Percentiles rank a stretch among this genome's conserved stretches.
Conservation (phyloP, 2,888 invertebrate species). For the Dicranocentrus wangi region DNA sequence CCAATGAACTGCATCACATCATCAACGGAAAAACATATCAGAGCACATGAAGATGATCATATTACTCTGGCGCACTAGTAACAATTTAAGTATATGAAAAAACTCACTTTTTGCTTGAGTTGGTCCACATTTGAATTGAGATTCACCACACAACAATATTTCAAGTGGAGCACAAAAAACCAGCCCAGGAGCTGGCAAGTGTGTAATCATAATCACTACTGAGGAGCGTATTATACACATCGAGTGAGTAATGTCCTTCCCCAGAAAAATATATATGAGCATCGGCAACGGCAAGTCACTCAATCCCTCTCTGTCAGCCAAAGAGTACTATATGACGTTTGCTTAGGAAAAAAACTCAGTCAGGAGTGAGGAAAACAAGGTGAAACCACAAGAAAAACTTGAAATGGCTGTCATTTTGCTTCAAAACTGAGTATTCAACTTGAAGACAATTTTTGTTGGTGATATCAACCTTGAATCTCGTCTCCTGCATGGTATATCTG, state of each 20-base stretch:
- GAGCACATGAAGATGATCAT: conserved; percentile 6
- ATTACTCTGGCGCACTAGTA: no score
- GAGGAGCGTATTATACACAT: background rate
- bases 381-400: conserved; percentile 47
- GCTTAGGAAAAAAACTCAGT: no score
- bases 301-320: background rate
- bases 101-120: conserved; percentile 46
- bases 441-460: no score
- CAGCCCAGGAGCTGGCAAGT: background rate
- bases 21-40: conserved; percentile 15
- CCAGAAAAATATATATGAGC: background rate
- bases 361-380: conserved; percentile 14
- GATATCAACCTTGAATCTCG: no score
- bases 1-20: conserved; percentile 52
- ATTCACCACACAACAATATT: conserved; percentile 28
- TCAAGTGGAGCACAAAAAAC: background rate
- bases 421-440: no score
- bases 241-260: conserved; percentile 47
- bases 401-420: no score
- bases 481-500: background rate
- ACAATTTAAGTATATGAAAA: background rate
- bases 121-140: conserved; percentile 33
- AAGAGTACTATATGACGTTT: no score
- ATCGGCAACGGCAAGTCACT: background rate
- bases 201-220: background rate